phyloP scores from a whole-genome alignment of 2,113 vertebrate genomes.

The Rhagologus leucostigma region DNA sequence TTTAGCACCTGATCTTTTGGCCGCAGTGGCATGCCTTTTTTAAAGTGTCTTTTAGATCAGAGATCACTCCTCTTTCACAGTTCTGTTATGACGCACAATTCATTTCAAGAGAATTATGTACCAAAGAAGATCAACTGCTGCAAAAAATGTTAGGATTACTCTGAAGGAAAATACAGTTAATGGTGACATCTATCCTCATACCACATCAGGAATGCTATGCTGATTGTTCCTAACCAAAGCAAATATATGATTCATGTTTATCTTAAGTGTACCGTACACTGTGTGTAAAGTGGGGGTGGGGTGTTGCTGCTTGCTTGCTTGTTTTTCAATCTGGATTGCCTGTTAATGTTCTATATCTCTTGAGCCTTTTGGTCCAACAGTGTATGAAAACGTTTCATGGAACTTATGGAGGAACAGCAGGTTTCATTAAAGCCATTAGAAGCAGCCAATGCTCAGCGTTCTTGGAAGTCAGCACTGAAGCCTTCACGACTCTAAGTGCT shows the following conservation, averaged over 20 bases:
- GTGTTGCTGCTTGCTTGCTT: neutral
- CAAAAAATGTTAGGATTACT: neutral
- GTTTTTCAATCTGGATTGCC: neutral
- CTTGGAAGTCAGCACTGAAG: neutral
- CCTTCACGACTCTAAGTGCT: neutral
- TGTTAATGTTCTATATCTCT: neutral
- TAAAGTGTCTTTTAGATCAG: neutral
- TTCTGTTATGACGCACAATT: neutral
- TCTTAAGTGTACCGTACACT: neutral
- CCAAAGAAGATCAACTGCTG: neutral
- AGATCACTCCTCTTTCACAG: neutral
- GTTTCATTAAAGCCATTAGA: neutral
- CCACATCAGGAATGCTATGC: neutral
- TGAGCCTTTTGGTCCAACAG: neutral
- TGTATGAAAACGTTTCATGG: neutral
- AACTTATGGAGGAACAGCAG: neutral
- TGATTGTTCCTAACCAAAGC: neutral
- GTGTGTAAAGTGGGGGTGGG: rapidly evolving
- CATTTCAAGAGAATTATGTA: neutral
- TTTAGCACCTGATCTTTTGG: constrained; percentile 5
- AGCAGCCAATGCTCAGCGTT: neutral
- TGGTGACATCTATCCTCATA: neutral
- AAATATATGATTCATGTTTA: neutral
- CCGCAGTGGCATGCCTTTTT: neutral
- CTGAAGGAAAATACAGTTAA: neutral